Conservation (phyloP, 1,140 invertebrate genomes). For the Drosophila lini region DNA sequence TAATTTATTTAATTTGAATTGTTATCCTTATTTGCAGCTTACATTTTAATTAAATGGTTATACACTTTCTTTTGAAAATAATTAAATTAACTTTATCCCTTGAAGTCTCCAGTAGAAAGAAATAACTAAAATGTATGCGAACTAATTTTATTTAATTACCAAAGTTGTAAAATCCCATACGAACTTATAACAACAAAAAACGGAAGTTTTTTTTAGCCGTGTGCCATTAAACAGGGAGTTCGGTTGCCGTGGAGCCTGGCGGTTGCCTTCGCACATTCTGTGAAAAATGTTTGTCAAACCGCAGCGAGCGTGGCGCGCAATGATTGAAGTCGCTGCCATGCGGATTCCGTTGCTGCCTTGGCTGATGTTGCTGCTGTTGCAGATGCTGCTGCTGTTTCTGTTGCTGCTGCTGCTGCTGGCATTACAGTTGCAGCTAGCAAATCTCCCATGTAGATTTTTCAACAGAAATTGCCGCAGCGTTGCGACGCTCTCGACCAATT, state of each 20-base stretch:
- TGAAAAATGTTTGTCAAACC: conserved; percentile 82
- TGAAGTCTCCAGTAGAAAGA: fast-evolving
- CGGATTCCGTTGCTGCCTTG: conserved; percentile 56
- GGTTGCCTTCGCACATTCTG: conserved; percentile 70
- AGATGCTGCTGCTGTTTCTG: conserved; percentile 24
- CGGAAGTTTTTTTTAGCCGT: conserved; percentile 9
- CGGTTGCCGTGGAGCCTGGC: conserved; percentile 28
- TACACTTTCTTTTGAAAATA: too few relatives aligned
- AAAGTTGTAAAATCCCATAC: background rate
- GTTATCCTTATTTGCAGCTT: background rate
- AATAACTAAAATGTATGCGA: background rate
- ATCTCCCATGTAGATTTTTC: conserved; percentile 71
- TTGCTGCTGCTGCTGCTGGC: conserved; percentile 27
- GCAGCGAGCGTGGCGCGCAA: conserved; percentile 75
- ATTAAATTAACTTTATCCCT: background rate
- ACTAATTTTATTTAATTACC: background rate
- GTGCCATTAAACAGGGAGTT: conserved; percentile 37
- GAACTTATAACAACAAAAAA: background rate
- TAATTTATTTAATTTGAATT: background rate
- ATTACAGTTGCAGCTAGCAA: conserved; percentile 40
- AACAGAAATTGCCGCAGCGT: conserved; percentile 73
- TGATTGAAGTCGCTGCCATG: conserved; percentile 78
- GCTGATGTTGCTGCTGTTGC: conserved; percentile 30
- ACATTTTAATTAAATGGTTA: background rate
- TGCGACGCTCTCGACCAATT: conserved; percentile 72